Conservation (phyloP, 2,888 invertebrate genomes). For the Ptychoptera contaminata region DNA sequence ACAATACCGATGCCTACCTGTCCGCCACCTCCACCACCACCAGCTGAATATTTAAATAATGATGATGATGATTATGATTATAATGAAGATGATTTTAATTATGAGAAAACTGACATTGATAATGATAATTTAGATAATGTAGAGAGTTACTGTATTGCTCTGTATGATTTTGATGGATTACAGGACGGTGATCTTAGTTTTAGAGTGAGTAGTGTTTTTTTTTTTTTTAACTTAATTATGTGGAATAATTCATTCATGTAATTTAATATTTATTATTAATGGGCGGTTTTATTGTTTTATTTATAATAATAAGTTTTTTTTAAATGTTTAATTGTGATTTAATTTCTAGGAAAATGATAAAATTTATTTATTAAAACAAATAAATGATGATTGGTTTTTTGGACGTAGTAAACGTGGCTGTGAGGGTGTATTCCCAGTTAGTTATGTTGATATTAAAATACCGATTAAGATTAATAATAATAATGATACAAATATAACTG, state of each 20-base stretch:
- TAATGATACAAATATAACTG: constrained; percentile 15
- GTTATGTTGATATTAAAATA: constrained; percentile 60
- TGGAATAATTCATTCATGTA: neutral
- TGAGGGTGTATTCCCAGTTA: constrained; percentile 69
- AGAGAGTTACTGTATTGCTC: constrained; percentile 54
- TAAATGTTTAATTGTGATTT: constrained; percentile 7
- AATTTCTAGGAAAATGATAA: constrained; percentile 50
- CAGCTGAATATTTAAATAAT: constrained; percentile 24
- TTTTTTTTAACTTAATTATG: neutral
- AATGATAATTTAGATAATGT: constrained; percentile 19
- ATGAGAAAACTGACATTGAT: constrained; percentile 11
- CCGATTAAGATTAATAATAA: constrained; percentile 32
- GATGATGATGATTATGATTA: constrained; percentile 26
- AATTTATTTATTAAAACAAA: constrained; percentile 49
- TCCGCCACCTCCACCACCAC: constrained; percentile 62
- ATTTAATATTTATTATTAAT: neutral
- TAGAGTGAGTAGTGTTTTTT: constrained; percentile 52
- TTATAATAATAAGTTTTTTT: neutral
- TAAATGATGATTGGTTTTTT: constrained; percentile 67
- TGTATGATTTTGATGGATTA: constrained; percentile 59
- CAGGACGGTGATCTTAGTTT: constrained; percentile 67
- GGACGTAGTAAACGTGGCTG: constrained; percentile 48
- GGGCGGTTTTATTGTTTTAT: no score
- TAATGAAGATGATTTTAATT: constrained; percentile 15
- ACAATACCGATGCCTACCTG: constrained; percentile 64